Conservation (phyloP, 2,888 invertebrate species). For the Tachina grossa region DNA sequence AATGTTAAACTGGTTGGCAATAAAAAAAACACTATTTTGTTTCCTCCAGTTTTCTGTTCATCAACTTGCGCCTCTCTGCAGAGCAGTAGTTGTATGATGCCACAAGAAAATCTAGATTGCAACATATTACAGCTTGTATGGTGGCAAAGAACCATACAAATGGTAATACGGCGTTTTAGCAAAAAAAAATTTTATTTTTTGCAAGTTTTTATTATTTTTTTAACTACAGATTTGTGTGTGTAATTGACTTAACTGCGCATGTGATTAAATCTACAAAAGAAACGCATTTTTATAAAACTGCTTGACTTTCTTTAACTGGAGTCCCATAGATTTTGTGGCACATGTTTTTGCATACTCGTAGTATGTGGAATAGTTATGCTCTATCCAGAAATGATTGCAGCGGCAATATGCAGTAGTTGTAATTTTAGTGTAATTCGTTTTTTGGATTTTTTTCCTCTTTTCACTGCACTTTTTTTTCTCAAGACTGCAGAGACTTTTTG, state of each 20-base stretch:
- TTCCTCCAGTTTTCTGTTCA: constrained; percentile 31
- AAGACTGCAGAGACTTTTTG: constrained; percentile 61
- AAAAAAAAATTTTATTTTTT: background rate
- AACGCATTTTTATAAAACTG: constrained; percentile 68
- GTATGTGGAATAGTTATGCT: background rate
- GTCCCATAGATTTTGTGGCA: background rate
- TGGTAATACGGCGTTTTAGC: constrained; percentile 45
- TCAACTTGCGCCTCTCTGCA: constrained; percentile 46
- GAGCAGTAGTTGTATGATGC: constrained; percentile 54
- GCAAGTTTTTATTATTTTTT: background rate
- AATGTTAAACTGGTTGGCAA: constrained; percentile 57
- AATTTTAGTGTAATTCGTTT: constrained; percentile 60
- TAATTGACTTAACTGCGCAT: constrained; percentile 71
- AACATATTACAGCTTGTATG: constrained; percentile 23
- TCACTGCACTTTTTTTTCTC: background rate
- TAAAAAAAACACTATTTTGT: background rate
- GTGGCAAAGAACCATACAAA: constrained; percentile 46
- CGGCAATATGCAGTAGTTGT: constrained; percentile 69
- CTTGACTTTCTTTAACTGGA: constrained; percentile 40
- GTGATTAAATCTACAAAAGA: constrained; percentile 71
- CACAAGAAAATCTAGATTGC: constrained; percentile 57
- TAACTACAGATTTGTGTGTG: constrained; percentile 45
- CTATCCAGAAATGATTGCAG: constrained; percentile 65
- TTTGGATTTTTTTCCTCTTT: constrained; percentile 9
- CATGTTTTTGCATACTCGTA: background rate